phyloP scores from a whole-genome alignment of 2,888 invertebrate species.

The Nemotelus pantherinus region DNA sequence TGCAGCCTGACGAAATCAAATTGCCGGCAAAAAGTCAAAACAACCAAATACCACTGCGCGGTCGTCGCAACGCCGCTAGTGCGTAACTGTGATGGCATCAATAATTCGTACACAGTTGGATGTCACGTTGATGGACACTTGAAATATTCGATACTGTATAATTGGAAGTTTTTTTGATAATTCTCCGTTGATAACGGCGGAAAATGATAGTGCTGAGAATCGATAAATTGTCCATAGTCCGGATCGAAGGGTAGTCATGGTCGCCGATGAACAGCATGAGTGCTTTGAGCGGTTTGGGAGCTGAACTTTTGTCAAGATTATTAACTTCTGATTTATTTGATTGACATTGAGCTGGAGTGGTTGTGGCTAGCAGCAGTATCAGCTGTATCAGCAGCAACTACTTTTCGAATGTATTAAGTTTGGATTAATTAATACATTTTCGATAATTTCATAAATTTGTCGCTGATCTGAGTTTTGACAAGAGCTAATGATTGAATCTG shows the following conservation, averaged over 20 bases:
- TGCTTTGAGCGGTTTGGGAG: slow-evolving; percentile 24
- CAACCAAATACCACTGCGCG: background rate
- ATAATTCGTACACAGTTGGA: slow-evolving; percentile 25
- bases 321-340: slow-evolving; percentile 32
- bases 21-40: background rate
- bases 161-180: slow-evolving; percentile 22
- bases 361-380: background rate
- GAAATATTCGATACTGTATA: slow-evolving; percentile 19
- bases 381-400: background rate
- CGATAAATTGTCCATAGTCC: slow-evolving; percentile 8
- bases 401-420: slow-evolving; percentile 4
- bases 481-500: background rate
- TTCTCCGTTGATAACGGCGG: slow-evolving; percentile 34
- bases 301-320: slow-evolving; percentile 30
- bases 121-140: slow-evolving; percentile 4
- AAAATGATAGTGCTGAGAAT: slow-evolving; percentile 41
- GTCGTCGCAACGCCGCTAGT: background rate
- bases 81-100: slow-evolving; percentile 26
- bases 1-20: background rate
- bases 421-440: slow-evolving; percentile 11
- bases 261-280: slow-evolving; percentile 25
- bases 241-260: too few species aligned
- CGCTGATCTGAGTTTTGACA: background rate
- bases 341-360: background rate
- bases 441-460: slow-evolving; percentile 29